Conservation (phyloP, 2,113 vertebrate species). For the Sebastes schlegelii region DNA sequence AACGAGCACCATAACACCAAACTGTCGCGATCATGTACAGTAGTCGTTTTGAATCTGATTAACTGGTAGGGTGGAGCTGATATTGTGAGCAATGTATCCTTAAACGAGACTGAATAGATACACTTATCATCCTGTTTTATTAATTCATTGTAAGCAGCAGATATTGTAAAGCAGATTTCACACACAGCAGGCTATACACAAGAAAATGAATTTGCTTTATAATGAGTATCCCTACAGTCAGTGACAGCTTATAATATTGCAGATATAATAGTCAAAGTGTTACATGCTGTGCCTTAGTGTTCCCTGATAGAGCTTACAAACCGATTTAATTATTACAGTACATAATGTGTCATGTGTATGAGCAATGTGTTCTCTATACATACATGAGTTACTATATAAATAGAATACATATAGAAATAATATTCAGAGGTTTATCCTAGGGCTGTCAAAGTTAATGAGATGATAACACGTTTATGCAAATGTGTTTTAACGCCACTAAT, state of each 20-base stretch:
- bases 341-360: neutral
- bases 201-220: neutral
- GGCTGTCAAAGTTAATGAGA: too few species aligned
- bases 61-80: neutral
- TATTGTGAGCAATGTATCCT: neutral
- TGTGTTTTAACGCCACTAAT: too few species aligned
- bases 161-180: neutral
- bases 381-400: neutral
- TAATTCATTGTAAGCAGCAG: neutral
- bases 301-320: neutral
- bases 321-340: neutral
- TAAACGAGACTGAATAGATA: neutral
- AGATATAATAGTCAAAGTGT: neutral
- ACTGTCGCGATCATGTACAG: neutral
- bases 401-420: too few species aligned
- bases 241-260: neutral
- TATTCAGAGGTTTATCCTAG: too few species aligned
- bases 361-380: neutral
- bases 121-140: neutral
- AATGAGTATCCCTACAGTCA: neutral
- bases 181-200: neutral
- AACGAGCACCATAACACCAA: neutral
- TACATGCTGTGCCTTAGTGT: neutral
- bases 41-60: neutral
- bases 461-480: too few species aligned